Base-by-base conservation (phyloP, 37 sponge, comb jelly and placozoan species). In the Diacarnus erythraeanus region DNA sequence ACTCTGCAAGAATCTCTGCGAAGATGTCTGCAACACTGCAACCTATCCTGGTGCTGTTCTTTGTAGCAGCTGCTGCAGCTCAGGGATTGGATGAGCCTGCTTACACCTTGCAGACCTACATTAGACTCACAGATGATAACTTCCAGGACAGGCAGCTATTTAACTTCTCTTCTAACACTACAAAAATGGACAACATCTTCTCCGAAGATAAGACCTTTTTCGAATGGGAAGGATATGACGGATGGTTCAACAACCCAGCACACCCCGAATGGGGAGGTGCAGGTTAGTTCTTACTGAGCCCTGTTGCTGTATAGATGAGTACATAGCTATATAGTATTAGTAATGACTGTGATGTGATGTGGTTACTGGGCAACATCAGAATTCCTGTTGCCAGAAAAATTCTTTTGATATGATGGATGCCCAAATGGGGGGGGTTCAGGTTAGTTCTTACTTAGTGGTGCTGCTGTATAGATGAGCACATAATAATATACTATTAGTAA, bases 211-310 rank as follows among this genome's bases (percentile, higher is more conserved):
- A 39, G 20, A 12, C 37, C 35, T 33, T 36, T 18, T 94, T 86
- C 76, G 94, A 94, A 30, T 91, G 81, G 78, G 86, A 83, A 33
- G 40, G 78, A 39, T 97, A 91, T 51, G 94, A 97, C 73, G 97
- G 97, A n/a, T 94, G 94, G 97, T 97, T 87, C 90, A 88, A 97
- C 88, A 97, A 97, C 70, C 87, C 84, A 10, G 90, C 97, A 26
- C 91, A 97, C 74, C 84, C 88, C 12, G 92, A 88, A 1, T 97
- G 92, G 92, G 97, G 97, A n/a, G 87, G 87, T 38, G 92, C 92
- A 38, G 93, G 88, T 92, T 61, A 72, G 78, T 71, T 2, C 22
- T 27, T 63, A 25, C 18, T 23, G n/a, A 63, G n/a, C n/a, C n/a
- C n/a, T n/a, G n/a, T n/a, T n/a, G n/a, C n/a, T n/a, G n/a, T n/a